These are phyloP conservation scores for Phenganax subtilis DNA, from an alignment of 92 coral and sea anemone genomes.

Conservation along the genomic window DNA sequence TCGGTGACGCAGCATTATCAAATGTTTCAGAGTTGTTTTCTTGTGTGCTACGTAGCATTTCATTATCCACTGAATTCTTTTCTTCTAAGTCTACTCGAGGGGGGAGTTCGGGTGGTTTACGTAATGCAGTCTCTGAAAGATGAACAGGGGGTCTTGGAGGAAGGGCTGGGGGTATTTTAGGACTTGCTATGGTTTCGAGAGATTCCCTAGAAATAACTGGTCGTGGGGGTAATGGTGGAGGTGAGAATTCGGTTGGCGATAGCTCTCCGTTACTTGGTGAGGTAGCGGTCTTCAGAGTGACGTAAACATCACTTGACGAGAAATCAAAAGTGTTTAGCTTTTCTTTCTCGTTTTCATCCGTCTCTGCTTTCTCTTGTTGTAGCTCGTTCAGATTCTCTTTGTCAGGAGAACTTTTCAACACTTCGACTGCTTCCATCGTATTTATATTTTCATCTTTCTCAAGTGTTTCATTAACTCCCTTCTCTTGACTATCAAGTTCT, in stretches of 20 bases:
- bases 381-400: background rate
- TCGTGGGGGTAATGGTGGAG: constrained; percentile 95
- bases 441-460: constrained; percentile 4
- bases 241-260: constrained; percentile 64
- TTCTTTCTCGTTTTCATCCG: background rate
- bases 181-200: constrained; percentile 35
- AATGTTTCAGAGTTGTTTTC: background rate
- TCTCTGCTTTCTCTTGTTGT: background rate
- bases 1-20: background rate
- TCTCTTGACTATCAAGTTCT: background rate
- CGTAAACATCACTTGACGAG: constrained; percentile 37
- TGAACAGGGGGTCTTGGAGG: constrained; percentile 73
- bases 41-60: background rate
- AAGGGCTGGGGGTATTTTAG: constrained; percentile 85
- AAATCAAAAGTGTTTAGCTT: constrained; percentile 23
- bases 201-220: constrained; percentile 49
- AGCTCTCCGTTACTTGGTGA: constrained; percentile 33
- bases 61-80: background rate
- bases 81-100: constrained; percentile 82
- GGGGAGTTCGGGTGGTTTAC: constrained; percentile 83
- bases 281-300: constrained; percentile 40
- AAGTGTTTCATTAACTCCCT: background rate
- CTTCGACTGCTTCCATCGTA: constrained; percentile 1
- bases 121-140: constrained; percentile 45
- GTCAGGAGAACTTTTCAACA: background rate